phyloP scores from a whole-genome alignment of 2,888 invertebrate species.

The Hylaea fasciaria region DNA sequence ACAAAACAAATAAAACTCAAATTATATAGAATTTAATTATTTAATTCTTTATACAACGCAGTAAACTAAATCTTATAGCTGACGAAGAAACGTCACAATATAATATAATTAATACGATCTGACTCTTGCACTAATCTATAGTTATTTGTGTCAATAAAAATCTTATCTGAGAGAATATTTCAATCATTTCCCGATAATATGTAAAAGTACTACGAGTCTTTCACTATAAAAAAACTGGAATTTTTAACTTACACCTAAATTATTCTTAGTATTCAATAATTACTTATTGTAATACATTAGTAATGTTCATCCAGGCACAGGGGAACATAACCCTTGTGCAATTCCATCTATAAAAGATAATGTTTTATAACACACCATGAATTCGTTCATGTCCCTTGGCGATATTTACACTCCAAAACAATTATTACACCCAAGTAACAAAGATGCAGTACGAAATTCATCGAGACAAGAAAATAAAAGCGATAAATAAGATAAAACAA shows the following conservation, averaged over 20 bases:
- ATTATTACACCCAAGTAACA: constrained; percentile 6
- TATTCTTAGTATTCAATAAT: constrained; percentile 48
- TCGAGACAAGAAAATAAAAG: constrained; percentile 15
- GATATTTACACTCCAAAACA: constrained; percentile 59
- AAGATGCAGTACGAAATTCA: constrained; percentile 4
- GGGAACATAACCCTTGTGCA: constrained; percentile 37
- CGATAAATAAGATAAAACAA: constrained; percentile 40
- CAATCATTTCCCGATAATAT: constrained; percentile 62
- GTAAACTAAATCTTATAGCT: constrained; percentile 73
- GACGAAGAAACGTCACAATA: constrained; percentile 74
- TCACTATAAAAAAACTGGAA: constrained; percentile 67
- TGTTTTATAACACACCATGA: constrained; percentile 43
- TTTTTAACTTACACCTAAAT: constrained; percentile 58
- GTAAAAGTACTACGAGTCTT: constrained; percentile 61
- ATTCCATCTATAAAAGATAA: constrained; percentile 44
- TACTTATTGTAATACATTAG: constrained; percentile 40
- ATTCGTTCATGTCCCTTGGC: constrained; percentile 60
- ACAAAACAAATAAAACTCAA: constrained; percentile 56
- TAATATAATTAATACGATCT: constrained; percentile 78
- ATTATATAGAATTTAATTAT: constrained; percentile 66
- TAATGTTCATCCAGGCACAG: constrained; percentile 35
- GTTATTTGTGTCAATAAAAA: constrained; percentile 67
- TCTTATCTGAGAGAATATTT: constrained; percentile 72
- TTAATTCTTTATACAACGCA: constrained; percentile 80
- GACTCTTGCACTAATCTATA: constrained; percentile 74